Conservation (phyloP, 2,888 invertebrate species). For the Drosophila melanosoma region DNA sequence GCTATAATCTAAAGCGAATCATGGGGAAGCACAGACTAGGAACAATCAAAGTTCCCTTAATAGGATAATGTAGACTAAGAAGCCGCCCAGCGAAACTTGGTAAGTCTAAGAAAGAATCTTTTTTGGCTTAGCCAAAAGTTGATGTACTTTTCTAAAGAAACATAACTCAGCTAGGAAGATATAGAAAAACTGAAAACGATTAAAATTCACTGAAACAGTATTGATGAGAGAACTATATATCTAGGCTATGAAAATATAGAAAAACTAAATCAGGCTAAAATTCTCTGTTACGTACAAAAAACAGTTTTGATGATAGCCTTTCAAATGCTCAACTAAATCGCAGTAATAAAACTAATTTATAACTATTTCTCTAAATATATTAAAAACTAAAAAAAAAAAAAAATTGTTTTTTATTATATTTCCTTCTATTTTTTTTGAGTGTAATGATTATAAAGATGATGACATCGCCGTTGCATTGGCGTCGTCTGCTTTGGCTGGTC, state of each 20-base stretch:
- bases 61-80: neutral
- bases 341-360: neutral
- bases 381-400: no score
- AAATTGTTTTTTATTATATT: no score
- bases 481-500: conserved; percentile 54
- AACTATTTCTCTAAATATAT: neutral
- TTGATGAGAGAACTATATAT: neutral
- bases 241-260: neutral
- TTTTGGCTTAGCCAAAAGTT: neutral
- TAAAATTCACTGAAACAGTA: neutral
- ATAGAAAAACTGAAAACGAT: neutral
- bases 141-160: neutral
- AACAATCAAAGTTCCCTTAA: neutral
- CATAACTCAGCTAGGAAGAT: neutral
- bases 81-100: neutral
- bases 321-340: neutral
- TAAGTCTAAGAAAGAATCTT: neutral
- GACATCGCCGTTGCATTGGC: conserved; percentile 30
- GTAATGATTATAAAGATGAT: conserved; percentile 22
- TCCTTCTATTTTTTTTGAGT: neutral
- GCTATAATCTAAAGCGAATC: no score
- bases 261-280: neutral
- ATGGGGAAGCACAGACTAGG: neutral
- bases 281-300: neutral
- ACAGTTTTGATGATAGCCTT: neutral